Evolutionary conservation across 2,888 invertebrate species (phyloP).

Genomic region (Cerceris rybyensis): DNA sequence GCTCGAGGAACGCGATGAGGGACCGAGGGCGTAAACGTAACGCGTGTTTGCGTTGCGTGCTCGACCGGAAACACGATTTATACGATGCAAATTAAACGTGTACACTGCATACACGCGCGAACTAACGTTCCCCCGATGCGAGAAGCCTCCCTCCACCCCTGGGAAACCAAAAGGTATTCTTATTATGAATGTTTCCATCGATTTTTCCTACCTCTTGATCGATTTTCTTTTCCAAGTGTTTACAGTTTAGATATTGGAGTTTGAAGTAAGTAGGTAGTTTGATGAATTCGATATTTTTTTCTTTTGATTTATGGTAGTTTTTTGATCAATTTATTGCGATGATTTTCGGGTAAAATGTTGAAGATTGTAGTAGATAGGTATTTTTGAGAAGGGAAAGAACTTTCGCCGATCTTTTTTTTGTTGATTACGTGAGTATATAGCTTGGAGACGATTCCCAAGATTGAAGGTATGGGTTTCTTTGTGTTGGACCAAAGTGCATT

Average conservation of each 20-base stretch:
- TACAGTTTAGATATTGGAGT: not conserved
- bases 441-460: no score
- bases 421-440: no score
- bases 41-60: constrained; percentile 80
- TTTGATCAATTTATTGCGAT: no score
- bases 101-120: constrained; percentile 46
- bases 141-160: constrained; percentile 11
- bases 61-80: constrained; percentile 80
- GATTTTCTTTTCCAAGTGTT: not conserved
- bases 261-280: no score
- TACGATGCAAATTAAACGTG: constrained; percentile 80
- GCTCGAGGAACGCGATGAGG: constrained; percentile 52
- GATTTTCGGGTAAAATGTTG: no score
- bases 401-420: no score
- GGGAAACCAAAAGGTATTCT: constrained; percentile 28
- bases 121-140: constrained; percentile 21
- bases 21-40: constrained; percentile 72
- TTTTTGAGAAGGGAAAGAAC: no score
- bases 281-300: no score
- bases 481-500: not conserved
- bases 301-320: no score
- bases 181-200: constrained; percentile 43
- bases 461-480: no score
- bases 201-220: not conserved
- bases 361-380: no score